Percentiles rank a stretch among this genome's conserved stretches.
These are phyloP conservation scores for Babylonia areolata DNA, from an alignment of 1,140 invertebrate genomes.

Conservation along the genomic window DNA sequence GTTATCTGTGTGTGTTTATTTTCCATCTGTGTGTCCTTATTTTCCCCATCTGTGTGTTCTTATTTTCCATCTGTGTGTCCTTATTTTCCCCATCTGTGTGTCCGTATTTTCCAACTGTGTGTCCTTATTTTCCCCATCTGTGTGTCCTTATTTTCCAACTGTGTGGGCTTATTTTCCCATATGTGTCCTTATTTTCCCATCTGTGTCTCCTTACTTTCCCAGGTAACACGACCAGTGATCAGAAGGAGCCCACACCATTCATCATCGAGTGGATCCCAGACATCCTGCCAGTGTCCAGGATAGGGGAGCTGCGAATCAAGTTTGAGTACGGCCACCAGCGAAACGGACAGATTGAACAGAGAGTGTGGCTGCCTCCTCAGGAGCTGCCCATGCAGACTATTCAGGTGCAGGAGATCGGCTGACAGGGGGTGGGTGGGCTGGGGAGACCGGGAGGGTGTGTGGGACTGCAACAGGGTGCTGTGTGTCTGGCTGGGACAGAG, in stretches of 20 bases:
- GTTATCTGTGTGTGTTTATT: too few relatives aligned
- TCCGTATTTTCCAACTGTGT: too few relatives aligned
- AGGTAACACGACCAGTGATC: slow-evolving; percentile 74
- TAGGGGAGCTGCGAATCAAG: slow-evolving; percentile 82
- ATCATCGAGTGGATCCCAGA: slow-evolving; percentile 87
- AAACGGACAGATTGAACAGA: slow-evolving; percentile 76
- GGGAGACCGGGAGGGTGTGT: too few relatives aligned
- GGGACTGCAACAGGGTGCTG: too few relatives aligned
- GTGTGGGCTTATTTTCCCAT: neutral
- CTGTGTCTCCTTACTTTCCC: too few relatives aligned
- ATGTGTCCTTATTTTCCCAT: neutral
- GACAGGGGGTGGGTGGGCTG: slow-evolving; percentile 21
- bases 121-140: too few relatives aligned
- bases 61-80: too few relatives aligned
- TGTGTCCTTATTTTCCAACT: too few relatives aligned
- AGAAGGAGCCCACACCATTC: slow-evolving; percentile 83
- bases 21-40: too few relatives aligned
- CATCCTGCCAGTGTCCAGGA: slow-evolving; percentile 82
- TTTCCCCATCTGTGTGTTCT: too few relatives aligned
- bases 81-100: too few relatives aligned
- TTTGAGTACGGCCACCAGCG: slow-evolving; percentile 82
- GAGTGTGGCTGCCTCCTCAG: slow-evolving; percentile 45
- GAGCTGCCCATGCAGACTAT: slow-evolving; percentile 56
- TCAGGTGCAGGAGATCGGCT: slow-evolving; percentile 54
- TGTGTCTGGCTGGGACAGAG: too few relatives aligned